Evolutionary conservation across 2,113 vertebrate genomes (phyloP), one percentile per base, ranked within the genome.

Genomic region (Coryphaenoides rupestris): DNA sequence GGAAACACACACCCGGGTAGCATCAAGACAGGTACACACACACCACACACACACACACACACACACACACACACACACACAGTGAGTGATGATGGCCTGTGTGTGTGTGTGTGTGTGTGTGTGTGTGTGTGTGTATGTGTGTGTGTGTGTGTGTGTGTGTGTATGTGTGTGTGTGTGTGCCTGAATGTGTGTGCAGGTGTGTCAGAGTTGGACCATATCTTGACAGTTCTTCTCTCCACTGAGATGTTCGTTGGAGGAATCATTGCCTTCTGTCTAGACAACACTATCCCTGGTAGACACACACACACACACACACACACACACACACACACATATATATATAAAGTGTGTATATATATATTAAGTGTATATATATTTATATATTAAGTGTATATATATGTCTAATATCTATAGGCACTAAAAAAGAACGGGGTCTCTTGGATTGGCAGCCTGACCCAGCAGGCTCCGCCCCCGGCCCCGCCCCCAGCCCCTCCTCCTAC

Each of bases 161-260:
- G 22, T 55, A 26, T 33, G 57, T 19, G 60, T 58, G 55, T 45
- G 17, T 62, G 58, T 52, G 50, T 53, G 50, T 53, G 52, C 59
- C 22, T 6, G 10, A 66, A 6, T 73, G 45, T 62, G 12, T 58
- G 56, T 33, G 23, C 86, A 99, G 96, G 97, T 50, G 58, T 94
- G 57, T 60, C 86, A 3, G 96, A 98, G 80, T 73, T 98, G 65
- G 94, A 99, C 87, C 96, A 98, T 83, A 96, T 98, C 68, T 82
- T 98, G 66, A 98, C 93, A 0, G 96, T 99, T 77, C 92, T 99
- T 70, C 85, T 99, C 52, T 98, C 95, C 10, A 98, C 95, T 0
- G 95, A 98, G 80, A 99, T 99, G 97, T 99, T 99, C 57, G 96
- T 99, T 0, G 96, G 97, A 17, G 96, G 97, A 0, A 93, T 92